Evolutionary conservation across 2,113 vertebrate species (phyloP).

Genomic region (Ranitomeya variabilis): DNA sequence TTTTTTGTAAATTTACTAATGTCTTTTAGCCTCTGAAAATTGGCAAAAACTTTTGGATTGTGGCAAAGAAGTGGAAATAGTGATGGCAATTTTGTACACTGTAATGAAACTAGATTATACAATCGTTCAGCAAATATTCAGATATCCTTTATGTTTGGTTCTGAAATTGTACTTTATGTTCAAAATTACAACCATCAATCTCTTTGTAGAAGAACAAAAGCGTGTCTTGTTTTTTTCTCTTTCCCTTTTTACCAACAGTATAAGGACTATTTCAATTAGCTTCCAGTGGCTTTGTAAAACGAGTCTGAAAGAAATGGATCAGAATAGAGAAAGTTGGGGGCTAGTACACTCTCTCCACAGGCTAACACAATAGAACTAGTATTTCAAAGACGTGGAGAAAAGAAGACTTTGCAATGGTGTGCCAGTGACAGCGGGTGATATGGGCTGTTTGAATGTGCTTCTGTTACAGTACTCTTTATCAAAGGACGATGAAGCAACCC

Average conservation of each 20-base stretch:
- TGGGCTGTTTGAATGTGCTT: constrained; percentile 35
- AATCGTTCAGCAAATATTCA: constrained; percentile 47
- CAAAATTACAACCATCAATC: constrained; percentile 54
- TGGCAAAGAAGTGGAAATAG: constrained; percentile 17
- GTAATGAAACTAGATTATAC: constrained; percentile 47
- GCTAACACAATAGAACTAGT: constrained; percentile 54
- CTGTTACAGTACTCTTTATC: constrained; percentile 42
- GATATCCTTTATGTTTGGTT: constrained; percentile 43
- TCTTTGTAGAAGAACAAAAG: constrained; percentile 49
- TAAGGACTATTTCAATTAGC: constrained; percentile 55
- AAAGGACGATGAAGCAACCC: constrained; percentile 44
- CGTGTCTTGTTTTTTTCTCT: constrained; percentile 41
- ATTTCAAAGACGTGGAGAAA: constrained; percentile 51
- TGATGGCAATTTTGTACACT: constrained; percentile 32
- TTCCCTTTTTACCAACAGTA: constrained; percentile 48
- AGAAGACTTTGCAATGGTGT: constrained; percentile 50
- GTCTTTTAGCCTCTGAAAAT: constrained; percentile 8
- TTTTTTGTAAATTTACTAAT: neutral
- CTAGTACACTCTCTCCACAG: constrained; percentile 50
- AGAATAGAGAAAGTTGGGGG: constrained; percentile 51
- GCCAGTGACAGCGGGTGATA: constrained; percentile 46
- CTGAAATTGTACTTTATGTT: constrained; percentile 51
- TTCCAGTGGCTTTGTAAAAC: constrained; percentile 54
- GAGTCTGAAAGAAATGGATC: constrained; percentile 56
- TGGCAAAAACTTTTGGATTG: neutral